These are phyloP conservation scores for Rhinoderma darwinii DNA, from an alignment of 2,113 vertebrate genomes.

Conservation along the genomic window DNA sequence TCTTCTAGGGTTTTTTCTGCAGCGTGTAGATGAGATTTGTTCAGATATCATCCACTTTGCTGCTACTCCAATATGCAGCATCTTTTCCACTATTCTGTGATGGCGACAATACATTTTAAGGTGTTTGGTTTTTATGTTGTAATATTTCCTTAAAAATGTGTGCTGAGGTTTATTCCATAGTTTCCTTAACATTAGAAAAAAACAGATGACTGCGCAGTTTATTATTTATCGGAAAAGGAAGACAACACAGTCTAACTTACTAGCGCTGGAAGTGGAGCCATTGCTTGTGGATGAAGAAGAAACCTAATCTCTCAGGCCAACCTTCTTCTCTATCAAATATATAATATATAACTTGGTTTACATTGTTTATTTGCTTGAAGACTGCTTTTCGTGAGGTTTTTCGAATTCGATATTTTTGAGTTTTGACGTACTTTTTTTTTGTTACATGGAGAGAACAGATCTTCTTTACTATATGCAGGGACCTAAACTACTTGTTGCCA, in stretches of 20 bases:
- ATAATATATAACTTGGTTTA: neutral
- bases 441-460: neutral
- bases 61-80: too few species aligned
- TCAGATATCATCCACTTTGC: too few species aligned
- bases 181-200: conserved; percentile 61
- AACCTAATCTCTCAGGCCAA: neutral
- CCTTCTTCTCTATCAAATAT: too few species aligned
- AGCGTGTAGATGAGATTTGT: too few species aligned
- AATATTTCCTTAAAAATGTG: neutral
- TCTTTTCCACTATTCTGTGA: too few species aligned
- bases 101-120: neutral
- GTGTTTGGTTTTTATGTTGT: neutral
- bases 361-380: conserved; percentile 31
- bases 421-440: neutral
- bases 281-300: conserved; percentile 67
- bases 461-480: neutral
- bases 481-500: neutral
- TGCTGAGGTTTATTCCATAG: neutral
- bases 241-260: neutral
- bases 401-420: neutral
- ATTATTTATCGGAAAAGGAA: conserved; percentile 66
- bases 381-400: neutral
- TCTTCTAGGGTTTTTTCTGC: too few species aligned
- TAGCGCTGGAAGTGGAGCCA: conserved; percentile 66
- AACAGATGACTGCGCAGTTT: conserved; percentile 72